Evolutionary conservation across 2,888 invertebrate genomes (phyloP).

Genomic region (Parascotia fuliginaria): DNA sequence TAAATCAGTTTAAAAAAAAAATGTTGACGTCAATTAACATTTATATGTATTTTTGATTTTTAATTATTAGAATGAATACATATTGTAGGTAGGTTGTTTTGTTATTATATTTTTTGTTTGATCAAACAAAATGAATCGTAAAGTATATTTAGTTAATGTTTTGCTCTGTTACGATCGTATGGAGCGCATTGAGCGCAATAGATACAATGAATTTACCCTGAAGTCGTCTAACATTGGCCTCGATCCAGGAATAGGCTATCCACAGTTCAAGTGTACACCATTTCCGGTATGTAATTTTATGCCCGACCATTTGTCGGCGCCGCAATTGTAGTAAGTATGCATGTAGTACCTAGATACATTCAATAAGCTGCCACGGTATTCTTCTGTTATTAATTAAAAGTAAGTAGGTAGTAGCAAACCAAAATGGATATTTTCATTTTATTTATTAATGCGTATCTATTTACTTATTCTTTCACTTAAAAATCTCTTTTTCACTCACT

Average conservation of each 20-base stretch:
- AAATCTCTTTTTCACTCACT: too few relatives aligned
- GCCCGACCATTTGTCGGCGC: constrained; percentile 54
- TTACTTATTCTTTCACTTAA: too few relatives aligned
- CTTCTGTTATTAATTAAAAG: too few relatives aligned
- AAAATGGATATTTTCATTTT: too few relatives aligned
- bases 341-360: constrained; percentile 26
- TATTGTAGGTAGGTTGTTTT: too few relatives aligned
- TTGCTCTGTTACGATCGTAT: constrained; percentile 10
- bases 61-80: too few relatives aligned
- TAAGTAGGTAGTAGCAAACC: too few relatives aligned
- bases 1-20: not conserved
- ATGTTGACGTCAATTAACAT: not conserved
- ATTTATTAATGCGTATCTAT: too few relatives aligned
- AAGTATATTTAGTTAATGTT: constrained; percentile 18
- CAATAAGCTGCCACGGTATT: constrained; percentile 11
- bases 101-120: too few relatives aligned
- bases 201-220: constrained; percentile 30
- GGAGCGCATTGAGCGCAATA: constrained; percentile 10
- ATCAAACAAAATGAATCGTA: too few relatives aligned
- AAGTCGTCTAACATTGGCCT: constrained; percentile 60
- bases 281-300: constrained; percentile 64
- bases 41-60: too few relatives aligned
- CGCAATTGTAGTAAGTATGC: constrained; percentile 34
- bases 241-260: constrained; percentile 73
- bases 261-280: constrained; percentile 75